Evolutionary conservation across 2,888 invertebrate species (phyloP).

Genomic region (Hesperia comma): DNA sequence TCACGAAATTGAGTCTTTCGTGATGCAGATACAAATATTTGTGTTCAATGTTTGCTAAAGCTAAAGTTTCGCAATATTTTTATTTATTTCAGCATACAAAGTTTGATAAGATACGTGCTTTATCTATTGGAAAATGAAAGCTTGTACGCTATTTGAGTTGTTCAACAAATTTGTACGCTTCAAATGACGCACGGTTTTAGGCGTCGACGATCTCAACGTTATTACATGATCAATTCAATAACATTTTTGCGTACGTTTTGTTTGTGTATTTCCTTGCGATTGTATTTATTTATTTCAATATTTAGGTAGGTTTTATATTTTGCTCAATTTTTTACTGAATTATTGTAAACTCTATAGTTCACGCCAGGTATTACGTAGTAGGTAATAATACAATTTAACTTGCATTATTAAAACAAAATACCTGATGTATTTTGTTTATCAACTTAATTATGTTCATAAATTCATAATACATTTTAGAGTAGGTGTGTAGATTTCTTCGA

Average conservation of each 20-base stretch:
- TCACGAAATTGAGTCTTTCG: background rate
- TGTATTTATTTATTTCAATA: too few species aligned
- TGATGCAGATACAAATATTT: background rate
- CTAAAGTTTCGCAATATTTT: conserved; percentile 9
- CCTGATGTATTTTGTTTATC: too few species aligned
- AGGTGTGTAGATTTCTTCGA: too few species aligned
- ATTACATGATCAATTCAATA: background rate
- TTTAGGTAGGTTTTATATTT: too few species aligned
- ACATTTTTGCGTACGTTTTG: background rate
- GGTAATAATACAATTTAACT: too few species aligned
- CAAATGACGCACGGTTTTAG: conserved; percentile 1
- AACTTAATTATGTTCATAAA: too few species aligned
- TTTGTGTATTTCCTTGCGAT: too few species aligned
- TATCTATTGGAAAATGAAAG: conserved; percentile 24
- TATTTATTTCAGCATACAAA: conserved; percentile 7
- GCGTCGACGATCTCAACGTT: background rate
- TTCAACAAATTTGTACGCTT: conserved; percentile 11
- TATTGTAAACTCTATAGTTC: too few species aligned
- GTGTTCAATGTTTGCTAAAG: background rate
- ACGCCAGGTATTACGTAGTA: too few species aligned
- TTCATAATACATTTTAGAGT: too few species aligned
- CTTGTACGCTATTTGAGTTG: conserved; percentile 11
- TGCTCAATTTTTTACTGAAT: too few species aligned
- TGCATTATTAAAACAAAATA: too few species aligned
- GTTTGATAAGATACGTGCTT: conserved; percentile 20